These are phyloP conservation scores for Hypena proboscidalis DNA, from an alignment of 2,888 invertebrate species.

Conservation along the genomic window DNA sequence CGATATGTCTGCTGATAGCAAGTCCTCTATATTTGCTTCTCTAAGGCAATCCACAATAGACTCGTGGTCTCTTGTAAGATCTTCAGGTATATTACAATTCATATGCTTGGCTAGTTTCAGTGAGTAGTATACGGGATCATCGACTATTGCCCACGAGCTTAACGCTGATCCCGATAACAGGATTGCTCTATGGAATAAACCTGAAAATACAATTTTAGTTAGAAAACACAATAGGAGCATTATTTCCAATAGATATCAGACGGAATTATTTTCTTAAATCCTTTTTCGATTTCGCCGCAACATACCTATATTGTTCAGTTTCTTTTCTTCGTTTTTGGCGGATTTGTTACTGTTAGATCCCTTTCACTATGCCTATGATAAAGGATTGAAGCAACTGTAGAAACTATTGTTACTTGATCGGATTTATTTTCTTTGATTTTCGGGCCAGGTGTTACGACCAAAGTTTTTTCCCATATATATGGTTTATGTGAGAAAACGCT, in stretches of 20 bases:
- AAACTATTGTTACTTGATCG: constrained; percentile 31
- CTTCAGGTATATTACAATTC: constrained; percentile 93
- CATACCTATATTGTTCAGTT: constrained; percentile 29
- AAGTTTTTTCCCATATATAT: constrained; percentile 9
- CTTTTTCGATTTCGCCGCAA: constrained; percentile 16
- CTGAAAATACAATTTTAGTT: constrained; percentile 66
- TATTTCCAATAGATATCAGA: constrained; percentile 18
- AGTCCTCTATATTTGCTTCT: constrained; percentile 89
- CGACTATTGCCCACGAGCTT: constrained; percentile 95
- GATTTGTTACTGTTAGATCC: constrained; percentile 31
- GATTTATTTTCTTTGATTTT: constrained; percentile 28
- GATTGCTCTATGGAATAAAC: constrained; percentile 94
- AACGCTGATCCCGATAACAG: constrained; percentile 94
- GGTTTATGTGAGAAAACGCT: constrained; percentile 4
- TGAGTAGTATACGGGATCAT: constrained; percentile 93
- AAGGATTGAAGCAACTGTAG: constrained; percentile 22
- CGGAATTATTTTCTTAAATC: constrained; percentile 18
- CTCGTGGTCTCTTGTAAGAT: constrained; percentile 92
- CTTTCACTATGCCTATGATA: constrained; percentile 30
- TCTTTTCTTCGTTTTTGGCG: constrained; percentile 19
- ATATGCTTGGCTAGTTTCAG: constrained; percentile 92
- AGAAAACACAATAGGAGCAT: constrained; percentile 21
- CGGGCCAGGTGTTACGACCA: constrained; percentile 9
- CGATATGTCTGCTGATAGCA: constrained; percentile 90
- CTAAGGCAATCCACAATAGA: constrained; percentile 93